Evolutionary conservation across 2,797 vertebrate genomes (phyloP).

Genomic region (Parambassis ranga): DNA sequence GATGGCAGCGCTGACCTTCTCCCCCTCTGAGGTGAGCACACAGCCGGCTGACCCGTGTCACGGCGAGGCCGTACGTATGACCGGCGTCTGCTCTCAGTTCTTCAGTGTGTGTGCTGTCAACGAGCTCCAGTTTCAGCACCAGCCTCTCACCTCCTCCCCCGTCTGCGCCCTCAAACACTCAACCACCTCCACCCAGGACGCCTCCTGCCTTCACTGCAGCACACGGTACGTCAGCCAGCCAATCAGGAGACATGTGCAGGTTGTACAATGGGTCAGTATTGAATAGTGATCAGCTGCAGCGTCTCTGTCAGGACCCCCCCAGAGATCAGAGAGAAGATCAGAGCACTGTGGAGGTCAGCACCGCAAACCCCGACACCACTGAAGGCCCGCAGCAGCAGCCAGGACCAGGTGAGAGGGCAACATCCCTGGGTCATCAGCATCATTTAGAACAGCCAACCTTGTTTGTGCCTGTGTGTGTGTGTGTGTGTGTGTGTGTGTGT

Average conservation of each 20-base stretch:
- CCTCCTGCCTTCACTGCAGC: neutral
- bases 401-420: constrained; percentile 22
- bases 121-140: constrained; percentile 81
- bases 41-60: no score
- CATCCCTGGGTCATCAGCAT: no score
- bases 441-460: no score
- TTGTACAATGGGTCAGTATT: neutral
- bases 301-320: constrained; percentile 26
- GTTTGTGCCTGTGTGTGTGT: no score
- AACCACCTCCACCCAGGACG: constrained; percentile 52
- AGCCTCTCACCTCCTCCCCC: constrained; percentile 85
- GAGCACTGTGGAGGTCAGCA: neutral
- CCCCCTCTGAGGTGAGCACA: constrained; percentile 84
- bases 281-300: neutral
- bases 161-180: constrained; percentile 84
- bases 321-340: constrained; percentile 1
- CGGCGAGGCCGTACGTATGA: no score
- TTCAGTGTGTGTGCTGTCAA: constrained; percentile 81
- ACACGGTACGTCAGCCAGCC: neutral
- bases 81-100: constrained; percentile 80
- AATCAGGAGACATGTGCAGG: neutral
- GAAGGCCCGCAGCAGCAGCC: neutral
- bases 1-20: constrained; percentile 81
- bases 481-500: no score
- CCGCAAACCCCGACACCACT: constrained; percentile 46